Evolutionary conservation across 1,140 invertebrate genomes (phyloP).

Genomic region (Drosophila nannoptera): DNA sequence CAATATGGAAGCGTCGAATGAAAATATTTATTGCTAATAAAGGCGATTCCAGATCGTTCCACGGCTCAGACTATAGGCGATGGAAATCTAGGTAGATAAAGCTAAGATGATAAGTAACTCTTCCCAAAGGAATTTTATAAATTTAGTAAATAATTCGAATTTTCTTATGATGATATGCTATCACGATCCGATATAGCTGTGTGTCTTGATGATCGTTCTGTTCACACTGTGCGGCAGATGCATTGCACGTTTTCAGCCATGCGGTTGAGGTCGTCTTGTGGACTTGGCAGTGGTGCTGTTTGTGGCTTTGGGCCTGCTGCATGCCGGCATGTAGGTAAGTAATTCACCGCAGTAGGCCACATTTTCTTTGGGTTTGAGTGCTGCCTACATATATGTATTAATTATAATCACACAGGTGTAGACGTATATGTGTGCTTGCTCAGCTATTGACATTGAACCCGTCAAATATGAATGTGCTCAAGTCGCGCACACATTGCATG

Average conservation of each 20-base stretch:
- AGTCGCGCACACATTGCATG: constrained; percentile 56
- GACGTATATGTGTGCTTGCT: constrained; percentile 45
- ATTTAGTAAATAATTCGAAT: no score
- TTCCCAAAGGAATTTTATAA: no score
- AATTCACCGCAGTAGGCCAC: constrained; percentile 50
- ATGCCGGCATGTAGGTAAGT: constrained; percentile 42
- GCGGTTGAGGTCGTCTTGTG: constrained; percentile 48
- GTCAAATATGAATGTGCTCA: constrained; percentile 20
- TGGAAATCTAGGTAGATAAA: neutral
- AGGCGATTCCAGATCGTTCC: no score
- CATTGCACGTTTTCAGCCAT: constrained; percentile 1
- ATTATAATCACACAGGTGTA: neutral
- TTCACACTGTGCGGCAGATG: constrained; percentile 27
- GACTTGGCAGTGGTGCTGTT: constrained; percentile 28
- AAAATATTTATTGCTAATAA: no score
- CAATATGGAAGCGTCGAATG: neutral
- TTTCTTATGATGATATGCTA: no score
- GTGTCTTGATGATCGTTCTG: neutral
- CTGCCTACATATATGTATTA: no score
- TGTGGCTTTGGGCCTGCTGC: constrained; percentile 20
- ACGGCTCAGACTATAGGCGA: no score
- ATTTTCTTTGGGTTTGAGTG: constrained; percentile 19
- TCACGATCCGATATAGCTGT: no score
- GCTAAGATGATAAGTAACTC: no score
- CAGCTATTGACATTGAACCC: constrained; percentile 71